A percentile compares a stretch with the other conserved stretches of the same genome.
Evolutionary conservation across 2,888 invertebrate species (phyloP).

Genomic region (Leucophenga montana): DNA sequence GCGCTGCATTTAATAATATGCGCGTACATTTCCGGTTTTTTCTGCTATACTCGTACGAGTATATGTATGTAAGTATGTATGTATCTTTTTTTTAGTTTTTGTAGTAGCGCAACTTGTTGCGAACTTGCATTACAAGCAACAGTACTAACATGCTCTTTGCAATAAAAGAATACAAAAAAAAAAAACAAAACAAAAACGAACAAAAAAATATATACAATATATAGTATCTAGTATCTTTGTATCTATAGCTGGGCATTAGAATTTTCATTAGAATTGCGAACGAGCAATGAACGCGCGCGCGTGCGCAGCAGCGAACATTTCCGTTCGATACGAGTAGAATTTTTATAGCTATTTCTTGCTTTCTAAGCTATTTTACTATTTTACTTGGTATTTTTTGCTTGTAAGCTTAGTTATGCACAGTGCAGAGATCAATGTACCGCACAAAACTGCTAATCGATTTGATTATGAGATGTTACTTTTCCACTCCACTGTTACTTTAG

Average conservation of each 20-base stretch:
- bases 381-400: background rate
- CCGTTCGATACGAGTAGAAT: background rate
- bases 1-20: background rate
- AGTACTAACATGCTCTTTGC: background rate
- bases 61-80: background rate
- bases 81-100: background rate
- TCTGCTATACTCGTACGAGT: background rate
- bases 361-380: background rate
- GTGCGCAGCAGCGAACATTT: slow-evolving; percentile 6
- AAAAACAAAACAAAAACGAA: background rate
- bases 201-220: too few species aligned
- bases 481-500: background rate
- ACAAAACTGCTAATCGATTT: slow-evolving; percentile 16
- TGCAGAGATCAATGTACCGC: slow-evolving; percentile 17
- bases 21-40: slow-evolving; percentile 1
- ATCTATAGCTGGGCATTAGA: too few species aligned
- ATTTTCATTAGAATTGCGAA: too few species aligned
- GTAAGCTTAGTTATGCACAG: background rate
- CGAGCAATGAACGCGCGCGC: background rate
- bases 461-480: background rate
- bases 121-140: background rate
- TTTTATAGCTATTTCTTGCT: background rate
- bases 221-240: too few species aligned
- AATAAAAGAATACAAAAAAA: background rate
- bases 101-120: background rate